phyloP scores from a whole-genome alignment of 2,113 vertebrate species.

The Pandion haliaetus region DNA sequence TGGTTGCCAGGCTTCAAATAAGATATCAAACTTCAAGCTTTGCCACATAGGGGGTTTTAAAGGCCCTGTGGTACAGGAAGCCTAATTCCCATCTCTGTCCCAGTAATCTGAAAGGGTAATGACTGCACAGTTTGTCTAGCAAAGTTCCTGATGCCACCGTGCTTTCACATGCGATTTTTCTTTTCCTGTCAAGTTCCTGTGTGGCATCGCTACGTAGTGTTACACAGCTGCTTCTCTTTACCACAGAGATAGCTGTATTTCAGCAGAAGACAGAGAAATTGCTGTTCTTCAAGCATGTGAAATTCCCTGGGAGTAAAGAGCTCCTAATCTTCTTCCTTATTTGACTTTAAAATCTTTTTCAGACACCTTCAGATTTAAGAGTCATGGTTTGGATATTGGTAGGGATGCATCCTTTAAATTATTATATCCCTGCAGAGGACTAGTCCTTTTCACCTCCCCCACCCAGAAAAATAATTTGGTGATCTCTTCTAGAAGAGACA shows the following conservation, averaged over 20 bases:
- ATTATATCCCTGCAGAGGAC: neutral
- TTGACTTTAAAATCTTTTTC: conserved; percentile 41
- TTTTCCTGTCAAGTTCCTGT: conserved; percentile 27
- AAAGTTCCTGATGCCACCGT: neutral
- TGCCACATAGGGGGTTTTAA: neutral
- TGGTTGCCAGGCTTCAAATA: conserved; percentile 22
- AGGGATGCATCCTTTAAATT: neutral
- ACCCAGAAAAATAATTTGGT: neutral
- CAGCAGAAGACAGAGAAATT: conserved; percentile 23
- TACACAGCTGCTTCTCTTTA: conserved; percentile 20
- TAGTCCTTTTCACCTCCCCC: neutral
- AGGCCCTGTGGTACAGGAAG: neutral
- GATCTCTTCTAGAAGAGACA: neutral
- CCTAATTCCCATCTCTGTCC: neutral
- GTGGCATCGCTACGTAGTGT: neutral
- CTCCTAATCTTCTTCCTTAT: conserved; percentile 28
- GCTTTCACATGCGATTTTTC: neutral
- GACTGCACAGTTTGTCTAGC: neutral
- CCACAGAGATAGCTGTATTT: conserved; percentile 4
- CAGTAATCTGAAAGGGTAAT: neutral
- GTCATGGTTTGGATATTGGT: neutral
- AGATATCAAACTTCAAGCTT: neutral
- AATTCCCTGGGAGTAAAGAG: neutral
- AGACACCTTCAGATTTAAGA: conserved; percentile 19
- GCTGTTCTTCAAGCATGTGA: conserved; percentile 9